Percentiles rank a stretch among this genome's conserved stretches.
phyloP scores from a whole-genome alignment of 2,797 vertebrate species.

The Hemibagrus guttatus region DNA sequence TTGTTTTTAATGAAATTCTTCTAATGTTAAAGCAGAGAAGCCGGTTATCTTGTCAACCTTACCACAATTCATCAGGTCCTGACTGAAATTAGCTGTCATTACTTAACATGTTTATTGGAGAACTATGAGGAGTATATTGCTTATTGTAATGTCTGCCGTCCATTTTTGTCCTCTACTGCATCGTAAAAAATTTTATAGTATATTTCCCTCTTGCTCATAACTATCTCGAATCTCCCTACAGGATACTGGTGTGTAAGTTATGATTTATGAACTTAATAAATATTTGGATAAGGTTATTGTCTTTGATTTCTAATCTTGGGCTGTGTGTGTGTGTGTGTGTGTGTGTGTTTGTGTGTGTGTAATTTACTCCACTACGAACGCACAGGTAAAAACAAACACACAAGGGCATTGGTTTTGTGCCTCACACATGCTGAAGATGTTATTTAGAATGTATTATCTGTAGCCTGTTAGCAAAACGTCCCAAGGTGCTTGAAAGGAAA shows the following conservation, averaged over 20 bases:
- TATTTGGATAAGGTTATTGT: slow-evolving; percentile 55
- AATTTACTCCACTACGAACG: slow-evolving; percentile 6
- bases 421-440: slow-evolving; percentile 4
- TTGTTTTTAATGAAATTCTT: slow-evolving; percentile 26
- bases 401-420: slow-evolving; percentile 1
- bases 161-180: slow-evolving; percentile 16
- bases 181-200: slow-evolving; percentile 47
- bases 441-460: slow-evolving; percentile 21
- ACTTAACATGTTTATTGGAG: slow-evolving; percentile 34
- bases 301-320: slow-evolving; percentile 18
- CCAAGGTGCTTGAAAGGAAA: too few species aligned
- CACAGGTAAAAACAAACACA: neutral
- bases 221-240: slow-evolving; percentile 30
- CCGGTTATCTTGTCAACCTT: slow-evolving; percentile 36
- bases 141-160: slow-evolving; percentile 13
- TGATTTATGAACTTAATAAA: slow-evolving; percentile 53
- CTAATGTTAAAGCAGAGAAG: slow-evolving; percentile 13
- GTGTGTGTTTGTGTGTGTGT: neutral
- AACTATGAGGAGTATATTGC: neutral
- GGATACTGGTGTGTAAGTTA: slow-evolving; percentile 11
- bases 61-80: slow-evolving; percentile 2
- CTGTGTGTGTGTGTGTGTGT: neutral
- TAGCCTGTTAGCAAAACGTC: slow-evolving; percentile 2
- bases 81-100: slow-evolving; percentile 30
- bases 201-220: slow-evolving; percentile 39